These are phyloP conservation scores for Athene cunicularia DNA, from an alignment of 2,113 vertebrate genomes.

Conservation along the genomic window DNA sequence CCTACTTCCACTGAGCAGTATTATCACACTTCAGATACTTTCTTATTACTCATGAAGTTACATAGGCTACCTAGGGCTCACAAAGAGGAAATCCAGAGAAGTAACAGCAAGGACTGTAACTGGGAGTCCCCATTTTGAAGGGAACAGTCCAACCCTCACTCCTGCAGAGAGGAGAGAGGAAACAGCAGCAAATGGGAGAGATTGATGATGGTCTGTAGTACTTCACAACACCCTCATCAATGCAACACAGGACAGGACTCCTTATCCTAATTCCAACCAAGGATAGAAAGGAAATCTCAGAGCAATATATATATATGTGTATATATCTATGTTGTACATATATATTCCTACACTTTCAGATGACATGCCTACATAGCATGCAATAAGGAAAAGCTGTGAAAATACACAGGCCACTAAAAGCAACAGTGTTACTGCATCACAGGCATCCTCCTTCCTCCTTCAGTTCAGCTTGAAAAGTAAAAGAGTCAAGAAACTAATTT, in stretches of 20 bases:
- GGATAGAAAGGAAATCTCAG: background rate
- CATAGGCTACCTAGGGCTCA: background rate
- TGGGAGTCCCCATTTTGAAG: background rate
- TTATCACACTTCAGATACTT: background rate
- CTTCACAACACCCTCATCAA: background rate
- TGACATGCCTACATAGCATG: background rate
- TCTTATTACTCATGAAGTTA: background rate
- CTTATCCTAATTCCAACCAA: background rate
- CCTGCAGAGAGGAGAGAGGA: background rate
- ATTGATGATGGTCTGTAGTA: background rate
- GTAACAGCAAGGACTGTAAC: background rate
- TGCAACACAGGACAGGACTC: background rate
- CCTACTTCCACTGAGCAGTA: background rate
- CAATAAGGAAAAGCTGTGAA: background rate
- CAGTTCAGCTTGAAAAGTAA: background rate
- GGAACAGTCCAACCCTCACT: background rate
- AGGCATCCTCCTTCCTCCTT: background rate
- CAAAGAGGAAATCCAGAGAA: background rate
- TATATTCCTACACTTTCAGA: background rate
- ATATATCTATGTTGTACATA: accelerated
- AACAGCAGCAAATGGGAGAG: background rate
- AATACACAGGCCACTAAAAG: background rate
- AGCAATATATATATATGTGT: background rate
- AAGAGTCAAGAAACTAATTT: background rate
- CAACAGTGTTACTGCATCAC: background rate